phyloP scores from a whole-genome alignment of 1,140 invertebrate species.

The Ephestia elutella region DNA sequence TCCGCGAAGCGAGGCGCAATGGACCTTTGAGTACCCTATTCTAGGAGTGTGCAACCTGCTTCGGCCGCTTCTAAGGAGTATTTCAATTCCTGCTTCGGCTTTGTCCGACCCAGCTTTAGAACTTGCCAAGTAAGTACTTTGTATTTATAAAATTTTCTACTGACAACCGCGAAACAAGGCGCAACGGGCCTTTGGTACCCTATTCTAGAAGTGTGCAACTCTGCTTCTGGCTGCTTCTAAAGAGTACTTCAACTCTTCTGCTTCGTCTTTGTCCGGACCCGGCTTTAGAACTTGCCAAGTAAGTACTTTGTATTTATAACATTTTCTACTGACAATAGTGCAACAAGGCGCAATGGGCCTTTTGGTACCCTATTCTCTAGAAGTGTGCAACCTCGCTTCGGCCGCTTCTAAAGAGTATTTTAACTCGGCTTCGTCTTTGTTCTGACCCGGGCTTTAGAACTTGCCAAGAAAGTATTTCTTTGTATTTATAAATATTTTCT shows the following conservation, averaged over 20 bases:
- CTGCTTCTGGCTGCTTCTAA: neutral
- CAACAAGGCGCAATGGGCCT: too few relatives aligned
- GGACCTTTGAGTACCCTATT: slow-evolving; percentile 26
- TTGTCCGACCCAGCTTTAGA: slow-evolving; percentile 47
- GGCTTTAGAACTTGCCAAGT: slow-evolving; percentile 26
- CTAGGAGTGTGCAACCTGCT: slow-evolving; percentile 32
- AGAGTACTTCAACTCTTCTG: slow-evolving; percentile 60
- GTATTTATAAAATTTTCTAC: too few relatives aligned
- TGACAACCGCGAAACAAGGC: slow-evolving; percentile 4
- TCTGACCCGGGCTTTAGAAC: too few relatives aligned
- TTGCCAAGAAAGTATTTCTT: too few relatives aligned
- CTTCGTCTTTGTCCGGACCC: slow-evolving; percentile 43
- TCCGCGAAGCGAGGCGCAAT: slow-evolving; percentile 8
- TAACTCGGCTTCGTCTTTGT: slow-evolving; percentile 46
- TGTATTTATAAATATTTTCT: too few relatives aligned
- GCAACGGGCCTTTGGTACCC: too few relatives aligned
- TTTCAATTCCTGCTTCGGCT: slow-evolving; percentile 51
- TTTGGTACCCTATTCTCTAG: slow-evolving; percentile 26
- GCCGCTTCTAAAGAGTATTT: slow-evolving; percentile 49
- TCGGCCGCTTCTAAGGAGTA: slow-evolving; percentile 44
- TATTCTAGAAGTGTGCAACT: neutral
- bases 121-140: slow-evolving; percentile 36
- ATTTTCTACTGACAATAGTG: too few relatives aligned
- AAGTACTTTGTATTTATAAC: neutral
- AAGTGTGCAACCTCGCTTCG: slow-evolving; percentile 33